Conservation (phyloP, 2,797 vertebrate genomes). For the Schizopygopsis pylzovi region DNA sequence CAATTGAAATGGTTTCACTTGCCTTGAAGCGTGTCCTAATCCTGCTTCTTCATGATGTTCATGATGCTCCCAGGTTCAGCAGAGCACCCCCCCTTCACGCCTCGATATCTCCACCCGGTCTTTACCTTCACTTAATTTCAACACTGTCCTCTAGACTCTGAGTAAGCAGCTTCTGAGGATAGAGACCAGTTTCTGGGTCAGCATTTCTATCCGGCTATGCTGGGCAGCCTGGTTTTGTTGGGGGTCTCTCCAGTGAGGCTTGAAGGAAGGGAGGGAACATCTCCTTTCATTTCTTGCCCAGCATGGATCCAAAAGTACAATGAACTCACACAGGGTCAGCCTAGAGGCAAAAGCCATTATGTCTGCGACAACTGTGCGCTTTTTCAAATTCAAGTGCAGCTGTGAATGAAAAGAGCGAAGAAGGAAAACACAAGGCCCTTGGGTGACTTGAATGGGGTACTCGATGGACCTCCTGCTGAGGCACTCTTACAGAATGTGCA, state of each 20-base stretch:
- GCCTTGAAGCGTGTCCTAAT: constrained; percentile 70
- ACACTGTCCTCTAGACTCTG: constrained; percentile 33
- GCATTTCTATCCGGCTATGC: constrained; percentile 21
- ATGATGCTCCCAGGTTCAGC: constrained; percentile 61
- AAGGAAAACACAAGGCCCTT: constrained; percentile 14
- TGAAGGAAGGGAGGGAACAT: not conserved
- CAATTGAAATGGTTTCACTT: constrained; percentile 73
- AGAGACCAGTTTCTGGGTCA: constrained; percentile 57
- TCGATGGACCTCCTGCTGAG: constrained; percentile 30
- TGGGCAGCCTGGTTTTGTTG: constrained; percentile 25
- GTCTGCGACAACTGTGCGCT: not conserved
- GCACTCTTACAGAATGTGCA: constrained; percentile 32
- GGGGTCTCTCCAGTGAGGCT: not conserved
- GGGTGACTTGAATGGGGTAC: constrained; percentile 32
- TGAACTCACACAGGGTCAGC: constrained; percentile 35
- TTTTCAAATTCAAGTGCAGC: constrained; percentile 37
- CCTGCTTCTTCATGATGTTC: constrained; percentile 63
- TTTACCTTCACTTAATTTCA: constrained; percentile 11
- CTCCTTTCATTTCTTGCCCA: constrained; percentile 27
- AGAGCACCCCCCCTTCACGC: constrained; percentile 42
- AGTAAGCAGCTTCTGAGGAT: constrained; percentile 50
- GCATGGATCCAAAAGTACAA: constrained; percentile 30
- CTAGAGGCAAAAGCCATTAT: constrained; percentile 38
- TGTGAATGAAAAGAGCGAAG: constrained; percentile 17
- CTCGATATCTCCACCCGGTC: constrained; percentile 16